These are phyloP conservation scores for Omphaloscelis lunosa DNA, from an alignment of 2,888 invertebrate species.

Conservation along the genomic window DNA sequence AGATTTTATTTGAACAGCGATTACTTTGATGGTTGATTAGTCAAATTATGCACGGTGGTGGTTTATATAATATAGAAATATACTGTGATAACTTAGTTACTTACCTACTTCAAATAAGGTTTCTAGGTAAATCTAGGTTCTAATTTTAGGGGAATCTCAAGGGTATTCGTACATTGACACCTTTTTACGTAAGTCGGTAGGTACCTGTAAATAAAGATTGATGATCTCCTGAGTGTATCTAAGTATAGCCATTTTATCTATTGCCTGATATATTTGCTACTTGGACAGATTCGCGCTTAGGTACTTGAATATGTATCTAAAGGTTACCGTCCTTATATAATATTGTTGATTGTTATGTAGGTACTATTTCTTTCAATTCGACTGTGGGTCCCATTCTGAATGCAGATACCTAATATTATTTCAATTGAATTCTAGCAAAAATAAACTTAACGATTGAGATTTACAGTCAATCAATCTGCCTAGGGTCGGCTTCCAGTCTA, in stretches of 20 bases:
- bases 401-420: neutral
- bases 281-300: slow-evolving; percentile 9
- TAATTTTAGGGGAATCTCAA: slow-evolving; percentile 15
- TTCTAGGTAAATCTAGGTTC: neutral
- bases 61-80: slow-evolving; percentile 2
- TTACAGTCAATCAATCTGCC: neutral
- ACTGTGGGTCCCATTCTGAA: neutral
- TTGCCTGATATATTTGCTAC: neutral
- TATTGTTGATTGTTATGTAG: neutral
- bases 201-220: slow-evolving; percentile 28
- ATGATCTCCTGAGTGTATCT: slow-evolving; percentile 30
- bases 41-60: neutral
- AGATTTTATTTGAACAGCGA: slow-evolving; percentile 22
- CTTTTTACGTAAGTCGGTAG: neutral
- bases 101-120: neutral
- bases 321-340: neutral
- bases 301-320: neutral
- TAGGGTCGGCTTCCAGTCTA: too few relatives aligned
- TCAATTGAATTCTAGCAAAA: neutral
- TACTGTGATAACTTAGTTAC: neutral
- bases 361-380: neutral
- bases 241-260: slow-evolving; percentile 30
- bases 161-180: slow-evolving; percentile 35
- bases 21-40: slow-evolving; percentile 7
- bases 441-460: neutral